These are phyloP conservation scores for Misgurnus anguillicaudatus DNA, from an alignment of 2,113 vertebrate genomes.

Conservation along the genomic window DNA sequence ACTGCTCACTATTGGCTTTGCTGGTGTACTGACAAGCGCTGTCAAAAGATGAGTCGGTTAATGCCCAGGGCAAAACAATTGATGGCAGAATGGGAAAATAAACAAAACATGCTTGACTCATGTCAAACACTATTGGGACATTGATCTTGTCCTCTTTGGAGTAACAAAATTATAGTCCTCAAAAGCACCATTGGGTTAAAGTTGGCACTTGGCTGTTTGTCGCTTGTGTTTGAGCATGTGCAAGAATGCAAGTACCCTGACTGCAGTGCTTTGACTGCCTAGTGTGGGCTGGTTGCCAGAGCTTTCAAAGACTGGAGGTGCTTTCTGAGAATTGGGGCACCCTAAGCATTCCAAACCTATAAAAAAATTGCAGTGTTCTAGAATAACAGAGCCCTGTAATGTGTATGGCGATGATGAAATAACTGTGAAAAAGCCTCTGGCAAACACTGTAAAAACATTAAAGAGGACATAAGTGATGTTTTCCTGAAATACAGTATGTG, in stretches of 20 bases:
- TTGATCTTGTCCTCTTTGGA: not conserved
- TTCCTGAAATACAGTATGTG: too few relatives aligned
- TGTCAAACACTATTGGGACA: not conserved
- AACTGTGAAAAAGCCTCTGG: too few relatives aligned
- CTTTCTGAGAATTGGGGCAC: conserved; percentile 21
- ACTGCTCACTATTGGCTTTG: not conserved
- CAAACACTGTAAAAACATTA: too few relatives aligned
- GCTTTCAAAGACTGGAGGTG: conserved; percentile 27
- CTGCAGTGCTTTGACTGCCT: conserved; percentile 41
- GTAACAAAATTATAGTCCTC: not conserved
- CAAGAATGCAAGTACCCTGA: conserved; percentile 41
- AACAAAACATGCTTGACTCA: conserved; percentile 26
- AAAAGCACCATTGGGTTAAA: not conserved
- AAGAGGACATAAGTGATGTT: too few relatives aligned
- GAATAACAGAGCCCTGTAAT: too few relatives aligned
- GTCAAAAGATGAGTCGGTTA: not conserved
- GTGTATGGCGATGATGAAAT: too few relatives aligned
- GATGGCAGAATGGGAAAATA: conserved; percentile 21
- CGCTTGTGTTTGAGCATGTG: conserved; percentile 33
- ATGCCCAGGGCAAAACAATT: not conserved
- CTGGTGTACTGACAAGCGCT: conserved; percentile 5
- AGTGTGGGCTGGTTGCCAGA: conserved; percentile 31
- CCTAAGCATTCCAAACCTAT: conserved; percentile 28
- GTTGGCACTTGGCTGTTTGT: conserved; percentile 26
- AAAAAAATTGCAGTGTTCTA: not conserved